phyloP scores from a whole-genome alignment of 2,797 vertebrate species.

The Picus viridis region DNA sequence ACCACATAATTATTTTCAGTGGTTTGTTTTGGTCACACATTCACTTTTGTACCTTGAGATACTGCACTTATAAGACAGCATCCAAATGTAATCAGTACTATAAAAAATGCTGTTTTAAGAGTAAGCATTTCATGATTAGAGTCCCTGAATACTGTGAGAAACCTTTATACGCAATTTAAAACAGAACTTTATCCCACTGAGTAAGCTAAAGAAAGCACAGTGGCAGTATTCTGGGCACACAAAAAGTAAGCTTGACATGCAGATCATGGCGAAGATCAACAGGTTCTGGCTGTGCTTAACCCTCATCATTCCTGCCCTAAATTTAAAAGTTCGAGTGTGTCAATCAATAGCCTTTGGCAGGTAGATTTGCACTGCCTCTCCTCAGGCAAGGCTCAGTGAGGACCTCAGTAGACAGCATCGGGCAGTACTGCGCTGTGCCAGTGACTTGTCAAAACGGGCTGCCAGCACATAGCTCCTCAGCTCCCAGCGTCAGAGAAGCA shows the following conservation, averaged over 20 bases:
- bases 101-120: neutral
- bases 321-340: neutral
- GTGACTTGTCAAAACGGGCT: too few species aligned
- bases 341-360: neutral
- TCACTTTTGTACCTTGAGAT: neutral
- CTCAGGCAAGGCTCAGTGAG: too few species aligned
- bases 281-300: neutral
- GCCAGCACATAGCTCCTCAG: rapidly evolving
- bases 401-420: rapidly evolving
- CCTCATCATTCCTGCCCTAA: neutral
- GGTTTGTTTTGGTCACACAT: neutral
- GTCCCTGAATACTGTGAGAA: neutral
- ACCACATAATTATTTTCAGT: neutral
- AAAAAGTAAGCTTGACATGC: neutral
- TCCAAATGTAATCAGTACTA: neutral
- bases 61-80: neutral
- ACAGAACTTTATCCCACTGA: neutral
- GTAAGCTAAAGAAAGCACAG: neutral
- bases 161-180: neutral
- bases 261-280: neutral
- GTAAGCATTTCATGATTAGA: neutral
- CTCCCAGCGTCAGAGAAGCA: neutral
- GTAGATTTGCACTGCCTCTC: neutral
- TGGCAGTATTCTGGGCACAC: neutral
- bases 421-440: neutral